Evolutionary conservation across 2,113 vertebrate species (phyloP).

Genomic region (Nyctereutes procyonoides): DNA sequence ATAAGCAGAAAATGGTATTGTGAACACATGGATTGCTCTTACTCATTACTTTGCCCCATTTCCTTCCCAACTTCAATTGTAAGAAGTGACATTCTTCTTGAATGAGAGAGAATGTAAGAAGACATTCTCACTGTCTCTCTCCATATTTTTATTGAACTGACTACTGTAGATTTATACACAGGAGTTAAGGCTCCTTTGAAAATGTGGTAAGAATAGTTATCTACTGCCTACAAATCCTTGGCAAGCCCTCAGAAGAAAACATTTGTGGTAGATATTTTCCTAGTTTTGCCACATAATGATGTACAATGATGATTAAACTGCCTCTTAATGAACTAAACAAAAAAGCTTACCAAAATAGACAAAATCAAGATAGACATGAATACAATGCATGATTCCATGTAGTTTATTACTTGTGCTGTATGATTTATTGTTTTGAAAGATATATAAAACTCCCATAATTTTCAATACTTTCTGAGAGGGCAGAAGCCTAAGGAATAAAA

Average conservation of each 20-base stretch:
- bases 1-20: neutral
- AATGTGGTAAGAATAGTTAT: neutral
- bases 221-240: neutral
- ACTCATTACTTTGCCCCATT: neutral
- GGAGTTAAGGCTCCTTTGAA: neutral
- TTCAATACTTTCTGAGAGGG: neutral
- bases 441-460: neutral
- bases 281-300: neutral
- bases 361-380: neutral
- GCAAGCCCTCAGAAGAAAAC: neutral
- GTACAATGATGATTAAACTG: neutral
- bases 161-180: neutral
- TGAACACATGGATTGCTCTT: neutral
- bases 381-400: neutral
- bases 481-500: neutral
- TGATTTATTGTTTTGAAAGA: neutral
- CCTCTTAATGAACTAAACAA: neutral
- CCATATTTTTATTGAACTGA: neutral
- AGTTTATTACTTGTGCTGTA: neutral
- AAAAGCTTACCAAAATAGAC: neutral
- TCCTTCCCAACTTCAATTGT: conserved; percentile 9
- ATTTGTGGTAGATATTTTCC: neutral
- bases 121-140: neutral
- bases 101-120: too few relatives aligned
- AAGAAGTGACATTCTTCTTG: neutral